phyloP scores from a whole-genome alignment of 2,113 vertebrate genomes.

The Procapra przewalskii region DNA sequence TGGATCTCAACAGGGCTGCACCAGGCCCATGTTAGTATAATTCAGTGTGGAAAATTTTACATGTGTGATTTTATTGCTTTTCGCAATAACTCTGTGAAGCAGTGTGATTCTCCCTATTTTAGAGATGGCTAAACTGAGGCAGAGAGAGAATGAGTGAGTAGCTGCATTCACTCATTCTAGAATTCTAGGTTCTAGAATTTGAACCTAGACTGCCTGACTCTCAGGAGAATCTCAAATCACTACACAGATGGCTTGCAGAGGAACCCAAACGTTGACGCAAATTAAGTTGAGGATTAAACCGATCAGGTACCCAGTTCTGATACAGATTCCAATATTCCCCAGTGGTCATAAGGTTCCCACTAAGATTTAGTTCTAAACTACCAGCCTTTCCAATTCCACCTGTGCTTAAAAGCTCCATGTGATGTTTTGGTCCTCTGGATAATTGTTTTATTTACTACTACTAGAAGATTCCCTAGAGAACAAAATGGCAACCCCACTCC shows the following conservation, averaged over 20 bases:
- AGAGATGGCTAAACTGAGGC: neutral
- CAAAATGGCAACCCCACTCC: neutral
- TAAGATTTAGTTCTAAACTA: neutral
- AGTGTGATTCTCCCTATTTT: neutral
- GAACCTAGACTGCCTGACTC: neutral
- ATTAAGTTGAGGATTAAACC: neutral
- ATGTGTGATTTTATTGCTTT: neutral
- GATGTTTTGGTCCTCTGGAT: neutral
- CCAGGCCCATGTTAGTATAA: neutral
- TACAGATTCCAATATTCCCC: neutral
- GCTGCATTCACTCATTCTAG: neutral
- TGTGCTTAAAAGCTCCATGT: neutral
- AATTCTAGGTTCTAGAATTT: neutral
- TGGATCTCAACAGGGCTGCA: neutral
- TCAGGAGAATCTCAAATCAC: neutral
- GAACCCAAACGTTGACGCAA: neutral
- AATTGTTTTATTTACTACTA: neutral
- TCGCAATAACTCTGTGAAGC: neutral
- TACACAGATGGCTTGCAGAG: neutral
- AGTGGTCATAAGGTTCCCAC: neutral
- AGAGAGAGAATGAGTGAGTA: neutral
- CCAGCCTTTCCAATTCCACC: neutral
- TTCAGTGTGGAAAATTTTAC: neutral
- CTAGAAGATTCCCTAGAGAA: neutral
- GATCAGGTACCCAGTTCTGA: neutral